Conservation (phyloP, 2,113 vertebrate species). For the Passer montanus region DNA sequence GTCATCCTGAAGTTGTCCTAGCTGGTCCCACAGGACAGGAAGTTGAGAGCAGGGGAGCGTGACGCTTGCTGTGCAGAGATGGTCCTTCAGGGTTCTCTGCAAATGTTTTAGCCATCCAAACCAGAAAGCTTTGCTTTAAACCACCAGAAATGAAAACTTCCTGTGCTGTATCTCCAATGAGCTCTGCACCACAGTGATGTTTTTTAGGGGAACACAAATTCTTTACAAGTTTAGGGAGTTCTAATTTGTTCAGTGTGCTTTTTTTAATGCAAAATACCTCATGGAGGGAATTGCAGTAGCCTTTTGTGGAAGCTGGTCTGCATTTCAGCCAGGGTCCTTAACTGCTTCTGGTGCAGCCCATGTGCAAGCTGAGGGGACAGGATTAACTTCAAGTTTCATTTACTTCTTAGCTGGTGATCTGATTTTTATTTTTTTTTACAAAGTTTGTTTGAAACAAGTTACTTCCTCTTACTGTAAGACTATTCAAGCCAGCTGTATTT, state of each 20-base stretch:
- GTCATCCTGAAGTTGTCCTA: neutral
- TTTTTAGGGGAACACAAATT: neutral
- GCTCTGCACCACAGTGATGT: neutral
- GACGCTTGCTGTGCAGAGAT: neutral
- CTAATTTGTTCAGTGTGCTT: neutral
- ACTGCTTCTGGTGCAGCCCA: neutral
- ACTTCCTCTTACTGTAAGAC: neutral
- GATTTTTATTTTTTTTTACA: neutral
- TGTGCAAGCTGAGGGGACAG: fast-evolving
- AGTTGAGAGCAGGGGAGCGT: neutral
- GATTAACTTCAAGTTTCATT: neutral
- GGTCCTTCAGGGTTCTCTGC: neutral
- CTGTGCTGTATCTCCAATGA: neutral
- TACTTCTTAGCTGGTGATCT: neutral
- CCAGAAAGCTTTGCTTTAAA: neutral
- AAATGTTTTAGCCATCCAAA: neutral
- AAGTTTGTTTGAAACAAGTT: neutral
- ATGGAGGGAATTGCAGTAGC: neutral
- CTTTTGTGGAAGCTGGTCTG: neutral
- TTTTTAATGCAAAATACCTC: neutral
- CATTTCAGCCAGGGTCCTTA: neutral
- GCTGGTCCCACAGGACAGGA: neutral
- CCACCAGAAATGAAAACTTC: neutral
- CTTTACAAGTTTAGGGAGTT: neutral
- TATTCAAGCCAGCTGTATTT: neutral